These are phyloP conservation scores for Eublepharis macularius DNA, from an alignment of 2,113 vertebrate species.

Conservation along the genomic window DNA sequence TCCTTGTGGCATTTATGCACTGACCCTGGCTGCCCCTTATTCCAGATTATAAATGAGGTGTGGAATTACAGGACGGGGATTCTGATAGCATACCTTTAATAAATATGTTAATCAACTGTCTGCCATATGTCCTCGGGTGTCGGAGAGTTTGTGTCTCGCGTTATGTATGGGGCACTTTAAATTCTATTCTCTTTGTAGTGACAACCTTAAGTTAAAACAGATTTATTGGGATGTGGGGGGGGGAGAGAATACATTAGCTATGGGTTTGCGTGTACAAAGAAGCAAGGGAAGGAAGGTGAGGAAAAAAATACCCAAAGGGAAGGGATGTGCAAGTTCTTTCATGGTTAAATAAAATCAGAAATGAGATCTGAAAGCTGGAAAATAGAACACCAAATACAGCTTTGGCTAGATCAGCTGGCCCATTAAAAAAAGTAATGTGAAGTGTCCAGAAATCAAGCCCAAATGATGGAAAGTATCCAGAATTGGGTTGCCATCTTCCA, in stretches of 20 bases:
- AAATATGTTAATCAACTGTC: conserved; percentile 33
- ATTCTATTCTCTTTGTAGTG: conserved; percentile 21
- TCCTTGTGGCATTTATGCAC: not conserved
- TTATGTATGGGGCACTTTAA: not conserved
- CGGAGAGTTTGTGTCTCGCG: not conserved
- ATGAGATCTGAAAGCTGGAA: not conserved
- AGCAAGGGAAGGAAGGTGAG: not conserved
- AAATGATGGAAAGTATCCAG: too few species aligned
- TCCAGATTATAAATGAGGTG: conserved; percentile 4
- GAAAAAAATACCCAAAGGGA: not conserved
- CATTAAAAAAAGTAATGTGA: too few species aligned
- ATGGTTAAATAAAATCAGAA: not conserved
- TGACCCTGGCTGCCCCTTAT: conserved; percentile 13
- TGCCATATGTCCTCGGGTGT: not conserved
- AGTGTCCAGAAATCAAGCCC: too few species aligned
- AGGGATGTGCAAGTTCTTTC: not conserved
- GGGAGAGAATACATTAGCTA: not conserved
- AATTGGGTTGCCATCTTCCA: too few species aligned
- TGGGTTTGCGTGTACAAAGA: not conserved
- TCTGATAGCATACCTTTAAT: conserved; percentile 25
- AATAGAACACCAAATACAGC: not conserved
- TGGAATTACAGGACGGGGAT: not conserved
- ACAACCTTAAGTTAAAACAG: conserved; percentile 7
- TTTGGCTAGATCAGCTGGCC: not conserved
- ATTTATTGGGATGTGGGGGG: not conserved